Base-by-base conservation (phyloP, 1,140 invertebrate genomes). In the Drosophila quadrilineata region DNA sequence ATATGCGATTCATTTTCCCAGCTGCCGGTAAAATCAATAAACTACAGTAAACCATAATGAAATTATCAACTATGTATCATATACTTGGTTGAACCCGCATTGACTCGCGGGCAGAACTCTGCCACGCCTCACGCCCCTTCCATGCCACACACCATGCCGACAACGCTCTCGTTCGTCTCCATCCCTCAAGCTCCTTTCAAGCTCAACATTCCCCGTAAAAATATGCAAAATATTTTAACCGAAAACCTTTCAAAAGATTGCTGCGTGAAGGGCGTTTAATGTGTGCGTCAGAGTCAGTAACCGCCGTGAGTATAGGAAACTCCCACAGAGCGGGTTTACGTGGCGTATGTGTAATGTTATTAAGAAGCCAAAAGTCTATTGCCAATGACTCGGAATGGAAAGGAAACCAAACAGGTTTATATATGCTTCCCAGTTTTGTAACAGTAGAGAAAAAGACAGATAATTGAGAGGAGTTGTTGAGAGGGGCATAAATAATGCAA, bases 171-270 rank as follows among this genome's bases (percentile, higher is more conserved):
- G 12, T n/a, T 14, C 29, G 19, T n/a, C n/a, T n/a, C n/a, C n/a
- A n/a, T n/a, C 31, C 21, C 22, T 17, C 31, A 1, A 26, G 14
- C 33, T 28, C 36, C 43, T 60, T 41, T 14, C 28, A 36, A 45
- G 70, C 56, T 70, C 26, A 21, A 33, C 67, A 82, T 75, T 80
- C 54, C 52, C 40, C 49, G 57, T 65, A 63, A 85, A 85, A 84
- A 79, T 85, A 85, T 85, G 79, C 58, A 85, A 85, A 85, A 72
- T 79, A 85, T 85, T 85, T 84, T 79, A 71, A 65, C 71, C 74
- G 48, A 85, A 74, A 79, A 71, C 71, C 76, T 84, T 84, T 85
- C 56, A 79, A 75, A 75, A 85, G 79, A 85, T 85, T 85, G 66
- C 58, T 63, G 79, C 43, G 53, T 24, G 17, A 17, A 43, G 50